Percentiles rank a stretch among this genome's conserved stretches.
Evolutionary conservation across 2,113 vertebrate species (phyloP).

Genomic region (Bubo blakistoni): DNA sequence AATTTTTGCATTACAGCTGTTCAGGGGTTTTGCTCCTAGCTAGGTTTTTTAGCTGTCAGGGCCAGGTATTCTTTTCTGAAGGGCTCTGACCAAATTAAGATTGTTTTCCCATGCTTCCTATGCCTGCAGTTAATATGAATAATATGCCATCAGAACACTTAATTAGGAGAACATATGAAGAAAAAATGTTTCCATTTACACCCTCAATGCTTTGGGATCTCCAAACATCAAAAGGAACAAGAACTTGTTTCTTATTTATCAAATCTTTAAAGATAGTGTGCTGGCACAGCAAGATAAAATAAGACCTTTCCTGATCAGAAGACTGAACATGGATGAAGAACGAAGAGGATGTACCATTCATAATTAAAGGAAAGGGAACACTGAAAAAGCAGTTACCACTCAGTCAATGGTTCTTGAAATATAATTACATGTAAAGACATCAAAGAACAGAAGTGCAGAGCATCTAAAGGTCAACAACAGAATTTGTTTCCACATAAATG

Average conservation of each 20-base stretch:
- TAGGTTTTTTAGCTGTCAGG: background rate
- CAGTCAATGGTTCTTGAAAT: background rate
- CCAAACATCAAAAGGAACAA: background rate
- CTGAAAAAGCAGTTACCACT: background rate
- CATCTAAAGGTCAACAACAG: background rate
- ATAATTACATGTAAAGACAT: background rate
- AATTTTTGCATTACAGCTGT: background rate
- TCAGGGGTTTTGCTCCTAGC: background rate
- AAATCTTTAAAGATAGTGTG: background rate
- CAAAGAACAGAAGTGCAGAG: background rate
- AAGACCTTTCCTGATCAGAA: background rate
- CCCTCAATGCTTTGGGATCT: background rate
- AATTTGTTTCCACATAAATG: background rate
- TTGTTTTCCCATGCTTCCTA: background rate
- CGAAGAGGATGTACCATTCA: background rate
- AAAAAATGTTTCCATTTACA: background rate
- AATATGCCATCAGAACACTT: background rate
- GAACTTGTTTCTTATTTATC: background rate
- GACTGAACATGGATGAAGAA: background rate
- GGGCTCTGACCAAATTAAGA: background rate
- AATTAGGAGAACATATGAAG: background rate
- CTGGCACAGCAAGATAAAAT: background rate
- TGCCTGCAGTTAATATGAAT: background rate
- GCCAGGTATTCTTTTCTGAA: background rate
- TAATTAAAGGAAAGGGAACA: background rate